A percentile compares a stretch with the other conserved stretches of the same genome.
phyloP scores from a whole-genome alignment of 2,797 vertebrate genomes.

The Danio choprae region DNA sequence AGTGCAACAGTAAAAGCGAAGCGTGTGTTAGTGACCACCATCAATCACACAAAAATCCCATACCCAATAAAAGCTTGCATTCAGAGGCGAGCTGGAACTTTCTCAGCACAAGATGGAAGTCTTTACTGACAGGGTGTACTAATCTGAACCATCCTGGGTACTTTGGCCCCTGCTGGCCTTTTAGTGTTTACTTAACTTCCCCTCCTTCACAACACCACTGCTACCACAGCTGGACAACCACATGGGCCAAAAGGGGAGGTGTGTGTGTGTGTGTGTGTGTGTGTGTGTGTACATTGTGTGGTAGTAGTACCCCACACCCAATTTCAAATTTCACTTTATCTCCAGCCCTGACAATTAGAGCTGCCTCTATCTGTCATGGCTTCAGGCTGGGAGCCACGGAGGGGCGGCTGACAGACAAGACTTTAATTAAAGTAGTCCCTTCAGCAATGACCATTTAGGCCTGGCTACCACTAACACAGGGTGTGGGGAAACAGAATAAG shows the following conservation, averaged over 20 bases:
- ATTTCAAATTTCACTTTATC: conserved; percentile 67
- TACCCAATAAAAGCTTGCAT: not conserved
- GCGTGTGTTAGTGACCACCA: not conserved
- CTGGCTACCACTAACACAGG: conserved; percentile 24
- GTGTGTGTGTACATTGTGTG: conserved; percentile 11
- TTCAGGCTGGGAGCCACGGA: conserved; percentile 55
- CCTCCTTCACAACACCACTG: conserved; percentile 29
- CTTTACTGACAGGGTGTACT: conserved; percentile 43
- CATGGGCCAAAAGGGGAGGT: conserved; percentile 2
- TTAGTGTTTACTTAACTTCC: conserved; percentile 34
- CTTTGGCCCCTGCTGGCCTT: not conserved
- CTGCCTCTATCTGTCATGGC: conserved; percentile 64
- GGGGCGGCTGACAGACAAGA: conserved; percentile 63
- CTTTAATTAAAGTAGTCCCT: conserved; percentile 70
- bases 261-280: conserved; percentile 21
- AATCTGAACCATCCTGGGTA: conserved; percentile 13
- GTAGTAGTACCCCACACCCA: conserved; percentile 52
- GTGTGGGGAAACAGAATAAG: conserved; percentile 12
- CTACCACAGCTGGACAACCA: conserved; percentile 28
- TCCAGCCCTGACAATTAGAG: conserved; percentile 67
- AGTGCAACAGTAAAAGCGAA: not conserved
- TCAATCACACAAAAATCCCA: not conserved
- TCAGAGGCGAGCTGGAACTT: conserved; percentile 19
- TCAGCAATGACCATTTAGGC: conserved; percentile 57
- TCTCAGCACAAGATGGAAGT: conserved; percentile 22